Percentiles rank a stretch among this genome's conserved stretches.
Evolutionary conservation across 2,113 vertebrate species (phyloP).

Genomic region (Rhinolophus sinicus): DNA sequence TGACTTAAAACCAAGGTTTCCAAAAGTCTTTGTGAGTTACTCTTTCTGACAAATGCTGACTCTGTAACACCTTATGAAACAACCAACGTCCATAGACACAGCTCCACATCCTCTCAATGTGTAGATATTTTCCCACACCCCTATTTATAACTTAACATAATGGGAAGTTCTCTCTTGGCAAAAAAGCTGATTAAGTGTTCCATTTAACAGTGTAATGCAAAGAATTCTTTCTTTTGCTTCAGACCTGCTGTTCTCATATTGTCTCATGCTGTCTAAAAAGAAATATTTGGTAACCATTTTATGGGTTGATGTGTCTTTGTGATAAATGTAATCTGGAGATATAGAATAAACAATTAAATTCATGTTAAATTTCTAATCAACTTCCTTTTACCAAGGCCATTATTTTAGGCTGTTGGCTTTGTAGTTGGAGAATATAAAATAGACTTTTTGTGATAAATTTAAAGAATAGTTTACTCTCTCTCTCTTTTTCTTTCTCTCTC

Average conservation of each 20-base stretch:
- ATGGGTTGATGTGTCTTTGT: neutral
- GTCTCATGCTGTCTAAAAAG: slow-evolving; percentile 55
- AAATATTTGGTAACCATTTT: slow-evolving; percentile 60
- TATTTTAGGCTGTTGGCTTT: slow-evolving; percentile 4
- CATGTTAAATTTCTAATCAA: slow-evolving; percentile 35
- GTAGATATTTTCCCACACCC: slow-evolving; percentile 36
- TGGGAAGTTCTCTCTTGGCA: slow-evolving; percentile 76
- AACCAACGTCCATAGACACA: slow-evolving; percentile 22
- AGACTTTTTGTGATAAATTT: neutral
- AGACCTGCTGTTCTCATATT: slow-evolving; percentile 37
- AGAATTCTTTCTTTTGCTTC: slow-evolving; percentile 71
- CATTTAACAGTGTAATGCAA: slow-evolving; percentile 79
- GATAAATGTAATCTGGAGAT: slow-evolving; percentile 46
- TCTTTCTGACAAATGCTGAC: slow-evolving; percentile 28
- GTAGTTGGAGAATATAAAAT: neutral
- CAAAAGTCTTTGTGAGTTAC: neutral
- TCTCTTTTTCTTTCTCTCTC: neutral
- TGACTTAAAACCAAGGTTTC: slow-evolving; percentile 54
- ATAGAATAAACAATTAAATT: slow-evolving; percentile 38
- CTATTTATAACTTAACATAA: slow-evolving; percentile 73
- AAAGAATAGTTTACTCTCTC: neutral
- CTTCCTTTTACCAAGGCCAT: neutral
- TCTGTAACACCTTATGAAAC: slow-evolving; percentile 37
- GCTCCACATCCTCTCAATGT: neutral
- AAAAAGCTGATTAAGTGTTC: slow-evolving; percentile 80